Percentiles rank a stretch among this genome's conserved stretches.
phyloP scores from a whole-genome alignment of 1,140 invertebrate species.

The Octopus sinensis region DNA sequence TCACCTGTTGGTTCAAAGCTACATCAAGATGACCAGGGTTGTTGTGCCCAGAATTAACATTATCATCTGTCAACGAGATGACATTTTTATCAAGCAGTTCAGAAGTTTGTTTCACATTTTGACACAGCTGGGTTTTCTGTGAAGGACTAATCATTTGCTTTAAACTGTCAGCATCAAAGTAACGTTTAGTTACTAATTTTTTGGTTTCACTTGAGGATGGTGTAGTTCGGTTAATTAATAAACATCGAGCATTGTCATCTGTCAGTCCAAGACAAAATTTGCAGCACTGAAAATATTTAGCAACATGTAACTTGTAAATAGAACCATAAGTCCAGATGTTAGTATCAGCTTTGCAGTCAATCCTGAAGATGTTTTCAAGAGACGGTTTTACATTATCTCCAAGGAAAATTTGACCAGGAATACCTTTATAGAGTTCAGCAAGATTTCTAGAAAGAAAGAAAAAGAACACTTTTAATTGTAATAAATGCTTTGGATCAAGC shows the following conservation, averaged over 20 bases:
- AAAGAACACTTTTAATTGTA: too few species aligned
- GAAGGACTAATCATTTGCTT: conserved; percentile 16
- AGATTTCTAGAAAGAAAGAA: neutral
- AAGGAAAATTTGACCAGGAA: conserved; percentile 42
- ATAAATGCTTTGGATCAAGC: too few species aligned
- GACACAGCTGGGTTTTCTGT: conserved; percentile 8
- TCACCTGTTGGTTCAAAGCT: conserved; percentile 32
- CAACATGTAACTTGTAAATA: conserved; percentile 51
- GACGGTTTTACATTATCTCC: conserved; percentile 44
- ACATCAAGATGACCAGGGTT: conserved; percentile 36
- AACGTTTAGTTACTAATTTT: conserved; percentile 30
- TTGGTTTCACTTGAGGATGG: neutral
- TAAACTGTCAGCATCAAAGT: conserved; percentile 39
- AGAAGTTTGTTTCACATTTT: conserved; percentile 19
- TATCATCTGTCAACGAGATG: neutral
- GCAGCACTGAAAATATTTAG: conserved; percentile 36
- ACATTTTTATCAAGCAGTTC: conserved; percentile 12
- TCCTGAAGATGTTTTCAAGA: conserved; percentile 50
- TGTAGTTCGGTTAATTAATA: conserved; percentile 10
- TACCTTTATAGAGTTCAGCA: neutral
- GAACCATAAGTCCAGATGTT: conserved; percentile 51
- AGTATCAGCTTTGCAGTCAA: conserved; percentile 48
- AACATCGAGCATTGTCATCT: conserved; percentile 10
- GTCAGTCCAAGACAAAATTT: conserved; percentile 31
- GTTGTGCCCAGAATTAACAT: conserved; percentile 2